Evolutionary conservation across 1,140 invertebrate genomes (phyloP), one percentile per base, ranked within the genome.

Genomic region (Listronotus oregonensis): DNA sequence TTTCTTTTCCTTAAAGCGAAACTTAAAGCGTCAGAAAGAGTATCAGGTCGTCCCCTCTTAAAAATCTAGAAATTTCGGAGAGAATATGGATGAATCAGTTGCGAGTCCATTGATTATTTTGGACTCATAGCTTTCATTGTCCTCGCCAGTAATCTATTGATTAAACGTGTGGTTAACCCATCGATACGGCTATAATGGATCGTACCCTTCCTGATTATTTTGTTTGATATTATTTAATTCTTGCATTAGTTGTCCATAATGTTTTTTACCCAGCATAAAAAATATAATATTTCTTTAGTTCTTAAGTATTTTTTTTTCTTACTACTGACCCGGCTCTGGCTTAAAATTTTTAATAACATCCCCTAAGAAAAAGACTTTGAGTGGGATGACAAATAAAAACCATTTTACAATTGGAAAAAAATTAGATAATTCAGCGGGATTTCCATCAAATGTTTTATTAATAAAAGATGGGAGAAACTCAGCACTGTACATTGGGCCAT

Each of bases 211-310:
- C 6, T n/a, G 7, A 40, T 21, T 5, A 55, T 31, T 40, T 67
- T 67, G 66, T 39, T 37, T 61, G 17, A 59, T 34, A 31, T 39
- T 61, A 57, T 67, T 67, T 57, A 67, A 50, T 57, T 56, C 60
- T 44, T 61, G 18, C 50, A 52, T 59, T 37, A 59, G 52, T 51
- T 64, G 51, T 11, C 31, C 32, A 8, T 59, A 64, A 34, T 50
- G 62, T 58, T 64, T 59, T 52, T 50, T 50, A 15, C 9, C 64
- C 61, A 27, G 21, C 1, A 27, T 27, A 27, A 27, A n/a, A n/a
- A n/a, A n/a, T n/a, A n/a, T n/a, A n/a, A n/a, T n/a, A n/a, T n/a
- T n/a, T n/a, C n/a, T n/a, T n/a, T n/a, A n/a, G n/a, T n/a, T n/a
- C n/a, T n/a, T n/a, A n/a, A n/a, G n/a, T n/a, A n/a, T 34, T n/a